Evolutionary conservation across 2,113 vertebrate genomes (phyloP).

Genomic region (Cryptomyrus ogoouensis): DNA sequence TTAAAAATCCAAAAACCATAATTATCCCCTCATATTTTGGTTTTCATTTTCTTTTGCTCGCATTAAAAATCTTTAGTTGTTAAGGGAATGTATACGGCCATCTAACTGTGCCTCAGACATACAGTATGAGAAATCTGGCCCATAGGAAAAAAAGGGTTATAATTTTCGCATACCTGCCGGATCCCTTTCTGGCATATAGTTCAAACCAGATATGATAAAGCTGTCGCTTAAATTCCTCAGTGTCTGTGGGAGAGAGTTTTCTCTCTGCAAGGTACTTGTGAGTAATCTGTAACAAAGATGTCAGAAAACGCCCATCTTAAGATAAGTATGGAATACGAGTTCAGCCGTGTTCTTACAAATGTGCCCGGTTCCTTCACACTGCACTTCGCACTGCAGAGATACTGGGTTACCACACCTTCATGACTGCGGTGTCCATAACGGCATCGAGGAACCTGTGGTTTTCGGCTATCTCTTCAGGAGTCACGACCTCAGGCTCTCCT

Average conservation of each 20-base stretch:
- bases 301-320: neutral
- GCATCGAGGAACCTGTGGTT: slow-evolving; percentile 69
- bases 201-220: slow-evolving; percentile 72
- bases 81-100: neutral
- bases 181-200: slow-evolving; percentile 63
- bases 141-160: neutral
- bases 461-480: slow-evolving; percentile 64
- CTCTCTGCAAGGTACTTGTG: slow-evolving; percentile 65
- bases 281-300: slow-evolving; percentile 51
- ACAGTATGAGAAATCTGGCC: neutral
- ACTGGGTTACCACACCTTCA: slow-evolving; percentile 56
- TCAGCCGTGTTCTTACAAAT: neutral
- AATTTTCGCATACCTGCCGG: slow-evolving; percentile 52
- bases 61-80: neutral
- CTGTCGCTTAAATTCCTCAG: slow-evolving; percentile 60
- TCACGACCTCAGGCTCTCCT: slow-evolving; percentile 65
- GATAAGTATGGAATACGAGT: neutral
- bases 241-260: slow-evolving; percentile 53
- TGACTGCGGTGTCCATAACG: slow-evolving; percentile 56
- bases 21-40: neutral
- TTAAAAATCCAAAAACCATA: neutral
- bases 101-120: neutral
- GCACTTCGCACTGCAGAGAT: neutral
- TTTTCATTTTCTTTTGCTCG: neutral
- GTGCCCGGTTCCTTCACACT: neutral